phyloP scores from a whole-genome alignment of 1,140 invertebrate species.

The Chelonus insularis region DNA sequence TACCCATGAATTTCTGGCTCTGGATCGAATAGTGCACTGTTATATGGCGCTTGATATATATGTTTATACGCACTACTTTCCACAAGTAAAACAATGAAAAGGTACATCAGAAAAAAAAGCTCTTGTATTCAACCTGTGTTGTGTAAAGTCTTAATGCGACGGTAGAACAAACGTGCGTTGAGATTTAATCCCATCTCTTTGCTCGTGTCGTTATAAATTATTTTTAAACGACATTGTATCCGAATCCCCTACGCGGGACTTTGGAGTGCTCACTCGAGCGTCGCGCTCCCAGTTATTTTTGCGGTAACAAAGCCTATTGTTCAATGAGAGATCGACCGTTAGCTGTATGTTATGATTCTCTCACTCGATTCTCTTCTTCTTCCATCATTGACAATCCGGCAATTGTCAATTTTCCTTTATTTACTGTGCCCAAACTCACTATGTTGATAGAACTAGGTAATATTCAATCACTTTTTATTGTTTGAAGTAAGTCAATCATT shows the following conservation, averaged over 20 bases:
- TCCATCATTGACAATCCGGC: too few relatives aligned
- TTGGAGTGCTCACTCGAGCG: conserved; percentile 18
- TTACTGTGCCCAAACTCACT: too few relatives aligned
- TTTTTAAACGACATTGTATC: conserved; percentile 34
- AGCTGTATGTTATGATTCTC: conserved; percentile 3
- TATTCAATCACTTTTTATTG: conserved; percentile 20
- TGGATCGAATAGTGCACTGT: too few relatives aligned
- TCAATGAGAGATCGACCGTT: conserved; percentile 30
- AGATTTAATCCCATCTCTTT: conserved; percentile 23
- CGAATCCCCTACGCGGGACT: conserved; percentile 9
- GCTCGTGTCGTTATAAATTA: conserved; percentile 32
- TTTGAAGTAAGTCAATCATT: conserved; percentile 30
- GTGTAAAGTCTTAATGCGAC: conserved; percentile 6
- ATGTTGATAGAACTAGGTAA: conserved; percentile 14
- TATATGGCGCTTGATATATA: too few relatives aligned
- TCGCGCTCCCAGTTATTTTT: conserved; percentile 30
- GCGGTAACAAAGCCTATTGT: conserved; percentile 33
- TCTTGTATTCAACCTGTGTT: background rate
- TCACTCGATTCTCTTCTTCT: background rate
- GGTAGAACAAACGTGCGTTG: conserved; percentile 9
- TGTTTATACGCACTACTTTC: too few relatives aligned
- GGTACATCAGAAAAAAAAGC: background rate
- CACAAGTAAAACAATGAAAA: background rate
- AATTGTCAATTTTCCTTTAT: background rate
- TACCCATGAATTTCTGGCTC: too few relatives aligned